Evolutionary conservation across 2,113 vertebrate genomes (phyloP), one percentile per base, ranked within the genome.

Genomic region (Monarcha castaneiventris): DNA sequence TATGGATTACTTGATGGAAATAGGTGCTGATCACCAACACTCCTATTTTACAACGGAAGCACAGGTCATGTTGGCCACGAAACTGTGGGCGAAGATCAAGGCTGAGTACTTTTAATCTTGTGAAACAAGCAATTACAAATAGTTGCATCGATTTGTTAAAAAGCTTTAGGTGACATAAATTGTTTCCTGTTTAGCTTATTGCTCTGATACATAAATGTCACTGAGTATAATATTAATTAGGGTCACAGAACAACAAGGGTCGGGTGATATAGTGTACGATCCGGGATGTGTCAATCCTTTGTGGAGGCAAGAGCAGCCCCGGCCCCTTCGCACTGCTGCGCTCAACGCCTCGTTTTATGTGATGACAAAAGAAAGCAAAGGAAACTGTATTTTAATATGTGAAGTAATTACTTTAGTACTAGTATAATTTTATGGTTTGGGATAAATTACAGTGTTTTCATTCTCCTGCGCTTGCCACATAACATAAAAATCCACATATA

Each of bases 51-150:
- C 94, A 98, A 98, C 96, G 90, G 97, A 98, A 98, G 98, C 97
- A 88, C 94, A 75, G 99, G 99, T 99, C 99, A 99, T 93, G 98
- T 98, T 98, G 98, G 98, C 98, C 98, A 98, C 98, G 98, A 98
- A 99, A 99, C 99, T 97, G 97, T 97, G 98, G 98, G 97, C 97
- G 98, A 98, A 98, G 99, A 99, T 99, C 99, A 99, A 98, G 98
- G 97, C 98, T 98, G 98, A 99, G 98, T 98, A 98, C 99, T 99
- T 99, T 99, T 99, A 99, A 99, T 99, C 99, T 99, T 99, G 98
- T 99, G 99, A 99, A 99, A 99, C 99, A 99, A 99, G 99, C 98
- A 99, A 99, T 99, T 99, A 99, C 99, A 99, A 99, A 99, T 99
- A 99, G 98, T 99, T 98, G 98, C 99, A 99, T 99, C 98, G 99